These are phyloP conservation scores for Odontomachus brunneus DNA, from an alignment of 1,140 invertebrate genomes.

Conservation along the genomic window DNA sequence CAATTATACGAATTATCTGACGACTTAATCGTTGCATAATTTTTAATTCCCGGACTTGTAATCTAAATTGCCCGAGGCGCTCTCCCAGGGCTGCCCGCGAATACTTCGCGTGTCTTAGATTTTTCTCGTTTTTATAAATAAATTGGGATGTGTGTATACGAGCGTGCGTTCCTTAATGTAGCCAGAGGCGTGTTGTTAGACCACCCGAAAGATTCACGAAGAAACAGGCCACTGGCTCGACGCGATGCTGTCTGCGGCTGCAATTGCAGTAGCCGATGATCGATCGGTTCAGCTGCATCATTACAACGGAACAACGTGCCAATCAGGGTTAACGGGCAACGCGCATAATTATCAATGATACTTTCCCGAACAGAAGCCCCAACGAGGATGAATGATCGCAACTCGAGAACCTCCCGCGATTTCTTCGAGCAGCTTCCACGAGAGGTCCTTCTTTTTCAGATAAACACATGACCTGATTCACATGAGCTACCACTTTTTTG, in stretches of 20 bases:
- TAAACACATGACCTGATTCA: slow-evolving; percentile 11
- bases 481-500: neutral
- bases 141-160: neutral
- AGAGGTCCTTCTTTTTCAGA: neutral
- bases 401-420: slow-evolving; percentile 9
- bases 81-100: too few relatives aligned
- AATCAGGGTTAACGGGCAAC: slow-evolving; percentile 64
- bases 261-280: slow-evolving; percentile 61
- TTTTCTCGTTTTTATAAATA: neutral
- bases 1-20: too few relatives aligned
- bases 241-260: slow-evolving; percentile 35
- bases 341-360: slow-evolving; percentile 64
- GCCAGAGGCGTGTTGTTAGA: neutral
- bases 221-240: slow-evolving; percentile 10
- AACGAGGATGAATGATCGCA: slow-evolving; percentile 52
- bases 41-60: too few relatives aligned
- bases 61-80: too few relatives aligned
- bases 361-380: slow-evolving; percentile 40
- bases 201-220: slow-evolving; percentile 14
- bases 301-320: slow-evolving; percentile 65
- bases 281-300: slow-evolving; percentile 62
- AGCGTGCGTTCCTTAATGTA: neutral
- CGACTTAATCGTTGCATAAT: too few relatives aligned
- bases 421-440: neutral
- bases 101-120: neutral